Base-by-base conservation (phyloP, 2,113 vertebrate species). In the Mormyrus iriodes region DNA sequence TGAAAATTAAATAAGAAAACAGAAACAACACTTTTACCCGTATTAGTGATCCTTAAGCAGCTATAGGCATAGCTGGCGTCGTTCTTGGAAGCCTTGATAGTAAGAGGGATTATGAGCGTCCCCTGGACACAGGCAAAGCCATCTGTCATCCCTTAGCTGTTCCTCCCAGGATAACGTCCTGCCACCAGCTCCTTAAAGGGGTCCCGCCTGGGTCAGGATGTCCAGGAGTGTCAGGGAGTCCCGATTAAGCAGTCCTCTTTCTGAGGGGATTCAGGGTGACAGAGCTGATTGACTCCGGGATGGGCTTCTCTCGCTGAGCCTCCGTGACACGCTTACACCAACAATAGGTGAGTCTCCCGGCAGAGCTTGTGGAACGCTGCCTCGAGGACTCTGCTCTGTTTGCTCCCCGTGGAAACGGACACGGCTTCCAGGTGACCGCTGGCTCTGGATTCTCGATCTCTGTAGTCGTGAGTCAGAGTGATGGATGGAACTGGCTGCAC, bases 71-170 rank as follows among this genome's bases (percentile, higher is more conserved):
- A 90, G 88, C 21, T 88, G 24, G 88, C 27, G 44, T 44, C 35
- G 5, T 65, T 82, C 79, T 83, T 90, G 65, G 87, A 88, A 90
- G 82, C 24, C 35, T 27, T 51, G 53, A 9, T 4, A 69, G 76
- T 55, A 48, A 85, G 69, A 15, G 55, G 79, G 87, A 73, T 90
- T 84, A 90, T 21, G 39, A 35, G 27, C 53, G 83, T 85, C 85
- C 84, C 82, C 82, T 51, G 88, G 82, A 39, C 24, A 44, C 58
- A 51, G 88, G 65, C 39, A 86, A 39, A 86, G 53, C 88, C 83
- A 89, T 85, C 82, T 89, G 88, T 85, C 83, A 27, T 55, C 39
- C 84, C 52, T 65, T 39, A 85, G 82, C 21, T 48, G 51, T 39
- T 85, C 35, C 27, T 39, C 79, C 52, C 46, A 79, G 27, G 73